Base-by-base conservation (phyloP, 2,113 vertebrate genomes). In the Ictalurus punctatus region DNA sequence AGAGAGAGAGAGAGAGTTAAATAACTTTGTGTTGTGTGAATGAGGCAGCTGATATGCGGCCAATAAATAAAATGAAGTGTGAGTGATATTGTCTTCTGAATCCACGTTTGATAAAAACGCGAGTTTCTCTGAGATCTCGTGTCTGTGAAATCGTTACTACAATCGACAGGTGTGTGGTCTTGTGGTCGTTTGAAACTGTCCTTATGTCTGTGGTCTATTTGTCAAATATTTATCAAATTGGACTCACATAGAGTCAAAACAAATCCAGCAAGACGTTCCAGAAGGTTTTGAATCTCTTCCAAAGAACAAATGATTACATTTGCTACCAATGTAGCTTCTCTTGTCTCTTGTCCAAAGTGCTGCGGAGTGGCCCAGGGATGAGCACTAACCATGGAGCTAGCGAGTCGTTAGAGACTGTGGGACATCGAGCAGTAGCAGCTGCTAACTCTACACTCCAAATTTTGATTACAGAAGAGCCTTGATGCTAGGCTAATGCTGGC, bases 381-480 rank as follows among this genome's bases (percentile, higher is more conserved):
- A 84, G 69, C 40, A n/a, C 40, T 76, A 84, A 76, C 69, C 69
- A 12, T 16, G 7, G 54, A 78, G 25, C 73, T 59, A 48, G 73
- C 25, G 34, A 63, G 73, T 78, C 34, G 25, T 78, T 86, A 86
- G 85, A 88, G 80, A 83, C 80, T 30, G 65, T 58, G 34, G 37
- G 87, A 88, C n/a, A 59, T 88, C 54, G 12, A 65, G 59, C 80
- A 84, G 67, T 52, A 88, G 87, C 87, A 88, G 81, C 81, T 88
- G 87, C 69, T 88, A 76, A 88, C 69, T 48, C 56, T 67, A 40
- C 71, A 21, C 69, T 84, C 87, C 87, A 88, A 88, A 84, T 80
- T 21, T 61, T 88, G 87, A 88, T 88, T 88, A 88, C 87, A 84
- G 87, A 52, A 76, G 27, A 61, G 87, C 87, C 81, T 84, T 44